A percentile compares a stretch with the other conserved stretches of the same genome.
These are phyloP conservation scores for Bedellia somnulentella DNA, from an alignment of 2,888 invertebrate genomes.

Conservation along the genomic window DNA sequence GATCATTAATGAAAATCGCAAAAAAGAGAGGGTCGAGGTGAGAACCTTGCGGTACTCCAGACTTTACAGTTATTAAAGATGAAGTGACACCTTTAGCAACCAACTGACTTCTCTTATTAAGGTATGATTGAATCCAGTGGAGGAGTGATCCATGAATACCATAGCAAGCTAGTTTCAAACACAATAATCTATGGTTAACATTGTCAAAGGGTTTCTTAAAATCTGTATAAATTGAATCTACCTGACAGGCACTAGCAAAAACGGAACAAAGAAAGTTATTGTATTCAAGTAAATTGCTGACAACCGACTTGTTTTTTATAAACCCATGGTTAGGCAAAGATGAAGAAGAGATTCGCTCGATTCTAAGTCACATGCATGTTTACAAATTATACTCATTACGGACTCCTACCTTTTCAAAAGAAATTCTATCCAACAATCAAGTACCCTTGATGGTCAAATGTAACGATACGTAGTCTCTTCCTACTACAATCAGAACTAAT, in stretches of 20 bases:
- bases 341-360: too few relatives aligned
- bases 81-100: not conserved
- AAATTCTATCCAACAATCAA: too few relatives aligned
- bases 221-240: not conserved
- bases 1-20: not conserved
- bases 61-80: not conserved
- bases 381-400: too few relatives aligned
- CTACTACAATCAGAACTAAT: too few relatives aligned
- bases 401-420: too few relatives aligned
- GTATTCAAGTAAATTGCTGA: not conserved
- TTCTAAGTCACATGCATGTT: too few relatives aligned
- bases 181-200: not conserved
- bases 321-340: too few relatives aligned
- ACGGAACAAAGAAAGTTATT: not conserved
- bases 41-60: conserved; percentile 1
- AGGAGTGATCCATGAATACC: not conserved
- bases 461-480: too few relatives aligned
- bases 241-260: not conserved
- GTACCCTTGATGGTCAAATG: too few relatives aligned
- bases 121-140: not conserved
- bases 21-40: not conserved
- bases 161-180: not conserved
- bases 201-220: conserved; percentile 2
- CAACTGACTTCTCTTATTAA: not conserved
- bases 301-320: not conserved